These are phyloP conservation scores for Petaurus breviceps DNA, from an alignment of 2,113 vertebrate species.

Conservation along the genomic window DNA sequence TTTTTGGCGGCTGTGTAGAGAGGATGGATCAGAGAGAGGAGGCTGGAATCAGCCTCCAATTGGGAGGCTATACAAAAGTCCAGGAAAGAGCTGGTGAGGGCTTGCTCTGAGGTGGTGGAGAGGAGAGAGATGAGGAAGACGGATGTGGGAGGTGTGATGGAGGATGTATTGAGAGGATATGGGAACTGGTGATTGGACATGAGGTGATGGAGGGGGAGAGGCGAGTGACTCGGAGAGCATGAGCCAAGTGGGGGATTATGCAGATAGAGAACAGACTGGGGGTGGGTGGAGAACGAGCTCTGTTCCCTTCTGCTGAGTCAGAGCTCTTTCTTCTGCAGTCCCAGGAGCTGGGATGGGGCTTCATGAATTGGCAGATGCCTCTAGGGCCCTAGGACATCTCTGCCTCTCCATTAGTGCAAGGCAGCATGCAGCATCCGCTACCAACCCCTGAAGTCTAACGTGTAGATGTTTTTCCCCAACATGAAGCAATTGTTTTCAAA, in stretches of 20 bases:
- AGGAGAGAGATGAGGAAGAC: not conserved
- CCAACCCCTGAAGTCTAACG: not conserved
- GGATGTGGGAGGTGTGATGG: not conserved
- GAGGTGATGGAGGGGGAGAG: not conserved
- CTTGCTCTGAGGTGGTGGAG: not conserved
- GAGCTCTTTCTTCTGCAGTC: not conserved
- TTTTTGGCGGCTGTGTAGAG: not conserved
- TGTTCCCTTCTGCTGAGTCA: not conserved
- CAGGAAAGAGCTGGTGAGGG: not conserved
- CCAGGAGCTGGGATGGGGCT: not conserved
- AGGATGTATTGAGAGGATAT: not conserved
- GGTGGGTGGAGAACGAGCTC: not conserved
- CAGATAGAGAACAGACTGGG: not conserved
- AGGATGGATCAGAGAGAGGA: not conserved
- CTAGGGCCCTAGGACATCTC: not conserved
- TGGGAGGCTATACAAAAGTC: not conserved
- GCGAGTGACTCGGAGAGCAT: too few relatives aligned
- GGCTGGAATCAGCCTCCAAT: too few relatives aligned
- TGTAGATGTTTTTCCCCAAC: not conserved
- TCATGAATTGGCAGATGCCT: too few relatives aligned
- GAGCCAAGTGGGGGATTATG: not conserved
- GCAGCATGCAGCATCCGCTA: too few relatives aligned
- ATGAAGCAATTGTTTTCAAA: not conserved
- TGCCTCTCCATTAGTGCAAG: not conserved
- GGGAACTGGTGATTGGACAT: not conserved